Evolutionary conservation across 1,140 invertebrate genomes (phyloP), one percentile per base, ranked within the genome.

Genomic region (Bombyx mandarina): DNA sequence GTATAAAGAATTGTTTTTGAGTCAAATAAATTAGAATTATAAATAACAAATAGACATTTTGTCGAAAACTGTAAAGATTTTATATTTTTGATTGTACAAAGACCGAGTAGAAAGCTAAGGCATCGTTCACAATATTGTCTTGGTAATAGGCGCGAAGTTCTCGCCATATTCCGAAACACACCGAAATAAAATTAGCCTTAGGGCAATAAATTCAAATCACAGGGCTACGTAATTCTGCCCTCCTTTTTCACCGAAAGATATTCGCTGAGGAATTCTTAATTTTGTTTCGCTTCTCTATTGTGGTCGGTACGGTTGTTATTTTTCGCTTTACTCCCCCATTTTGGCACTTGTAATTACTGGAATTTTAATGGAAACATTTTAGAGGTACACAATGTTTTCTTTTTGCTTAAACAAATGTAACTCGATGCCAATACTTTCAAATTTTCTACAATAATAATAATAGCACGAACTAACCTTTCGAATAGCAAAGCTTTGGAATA

Each of bases 131-230:
- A 74, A 79, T 76, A 76, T 75, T 73, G 72, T 75, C 71, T 73
- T 53, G 57, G 62, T 71, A 74, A 75, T 69, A 62, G 67, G 56
- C 60, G 66, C 73, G 69, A 70, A 62, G 66, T 61, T 69, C 66
- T 58, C 66, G 50, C 67, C 65, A 70, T 71, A 74, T 72, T 64
- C 69, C 57, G 66, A 61, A 70, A 66, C 67, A 62, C 63, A 58
- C 67, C 62, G 64, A 79, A 78, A 82, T 75, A 82, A 82, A 79
- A 82, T 79, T 75, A 79, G 75, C 74, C 74, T 72, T 62, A 67
- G 67, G 69, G 71, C 74, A 77, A 79, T 79, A 79, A 82, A 79
- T 79, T 78, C 75, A 79, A 79, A 82, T 82, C 77, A 79, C 71
- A 71, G 71, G 65, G 53, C 69, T 68, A 60, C 65, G 71, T 75